phyloP scores from a whole-genome alignment of 37 sponge, comb jelly and placozoan genomes.

The Axinella damicornis region DNA sequence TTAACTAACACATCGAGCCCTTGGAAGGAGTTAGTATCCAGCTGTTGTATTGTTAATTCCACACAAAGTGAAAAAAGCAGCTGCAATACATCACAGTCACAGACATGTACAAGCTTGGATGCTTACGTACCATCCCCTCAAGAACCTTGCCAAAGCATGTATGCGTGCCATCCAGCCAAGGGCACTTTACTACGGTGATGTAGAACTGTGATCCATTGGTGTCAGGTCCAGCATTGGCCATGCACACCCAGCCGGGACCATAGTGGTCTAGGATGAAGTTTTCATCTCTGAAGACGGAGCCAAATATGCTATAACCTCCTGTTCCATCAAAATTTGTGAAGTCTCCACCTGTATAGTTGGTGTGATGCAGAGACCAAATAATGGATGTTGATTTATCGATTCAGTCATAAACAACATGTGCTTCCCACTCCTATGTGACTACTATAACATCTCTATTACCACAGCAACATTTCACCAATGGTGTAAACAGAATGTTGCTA shows the following conservation, averaged over 20 bases:
- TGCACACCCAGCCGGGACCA: conserved; percentile 87
- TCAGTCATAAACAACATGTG: background rate
- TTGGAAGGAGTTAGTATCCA: background rate
- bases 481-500: too few species aligned
- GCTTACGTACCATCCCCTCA: conserved; percentile 77
- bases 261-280: conserved; percentile 82
- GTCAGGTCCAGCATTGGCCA: conserved; percentile 88
- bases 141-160: conserved; percentile 87
- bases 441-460: too few species aligned
- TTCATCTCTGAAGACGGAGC: conserved; percentile 79
- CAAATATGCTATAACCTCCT: conserved; percentile 82
- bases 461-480: too few species aligned
- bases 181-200: conserved; percentile 78
- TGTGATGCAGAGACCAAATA: background rate
- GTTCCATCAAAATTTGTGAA: conserved; percentile 76
- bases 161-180: conserved; percentile 82
- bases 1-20: too few species aligned
- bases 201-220: conserved; percentile 92
- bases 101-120: too few species aligned
- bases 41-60: too few species aligned
- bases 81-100: background rate
- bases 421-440: background rate
- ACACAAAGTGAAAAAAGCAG: background rate
- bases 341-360: conserved; percentile 72
- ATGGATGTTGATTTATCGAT: background rate